phyloP scores from a whole-genome alignment of 2,888 invertebrate genomes.

The Cactoblastis cactorum region DNA sequence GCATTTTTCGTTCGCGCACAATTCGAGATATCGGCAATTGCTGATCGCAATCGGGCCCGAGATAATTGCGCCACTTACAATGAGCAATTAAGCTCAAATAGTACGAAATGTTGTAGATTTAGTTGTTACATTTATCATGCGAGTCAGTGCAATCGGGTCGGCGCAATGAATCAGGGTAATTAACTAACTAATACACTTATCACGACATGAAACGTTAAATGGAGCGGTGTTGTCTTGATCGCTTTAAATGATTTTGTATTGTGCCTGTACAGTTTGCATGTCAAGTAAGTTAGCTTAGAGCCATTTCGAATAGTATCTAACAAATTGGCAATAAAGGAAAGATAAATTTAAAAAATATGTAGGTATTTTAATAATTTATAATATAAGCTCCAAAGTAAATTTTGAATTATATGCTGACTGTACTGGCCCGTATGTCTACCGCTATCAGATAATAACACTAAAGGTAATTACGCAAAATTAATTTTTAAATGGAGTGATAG shows the following conservation, averaged over 20 bases:
- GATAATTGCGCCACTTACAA: conserved; percentile 36
- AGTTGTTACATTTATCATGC: conserved; percentile 60
- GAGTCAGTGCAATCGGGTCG: conserved; percentile 50
- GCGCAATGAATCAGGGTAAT: conserved; percentile 67
- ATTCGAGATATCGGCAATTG: conserved; percentile 14
- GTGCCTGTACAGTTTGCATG: not conserved
- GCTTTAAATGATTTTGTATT: conserved; percentile 6
- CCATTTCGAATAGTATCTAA: too few relatives aligned
- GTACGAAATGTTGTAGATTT: conserved; percentile 52
- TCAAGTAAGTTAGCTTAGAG: too few relatives aligned
- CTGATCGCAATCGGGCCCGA: conserved; percentile 34
- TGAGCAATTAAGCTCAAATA: conserved; percentile 49
- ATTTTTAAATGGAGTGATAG: too few relatives aligned
- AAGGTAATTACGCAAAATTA: too few relatives aligned
- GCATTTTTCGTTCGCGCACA: conserved; percentile 5
- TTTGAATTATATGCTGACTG: too few relatives aligned
- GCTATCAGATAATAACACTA: too few relatives aligned
- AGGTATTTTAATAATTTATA: too few relatives aligned
- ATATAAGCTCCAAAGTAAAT: too few relatives aligned
- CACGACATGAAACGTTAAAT: conserved; percentile 47
- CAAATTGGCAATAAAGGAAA: too few relatives aligned
- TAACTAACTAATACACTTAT: conserved; percentile 66
- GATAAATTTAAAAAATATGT: too few relatives aligned
- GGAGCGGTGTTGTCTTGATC: conserved; percentile 24
- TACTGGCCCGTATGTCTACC: too few relatives aligned